Evolutionary conservation across 53 echinoderm and acorn worm species (phyloP), one percentile per base, ranked within the genome.

Genomic region (Echinarachnius parma): DNA sequence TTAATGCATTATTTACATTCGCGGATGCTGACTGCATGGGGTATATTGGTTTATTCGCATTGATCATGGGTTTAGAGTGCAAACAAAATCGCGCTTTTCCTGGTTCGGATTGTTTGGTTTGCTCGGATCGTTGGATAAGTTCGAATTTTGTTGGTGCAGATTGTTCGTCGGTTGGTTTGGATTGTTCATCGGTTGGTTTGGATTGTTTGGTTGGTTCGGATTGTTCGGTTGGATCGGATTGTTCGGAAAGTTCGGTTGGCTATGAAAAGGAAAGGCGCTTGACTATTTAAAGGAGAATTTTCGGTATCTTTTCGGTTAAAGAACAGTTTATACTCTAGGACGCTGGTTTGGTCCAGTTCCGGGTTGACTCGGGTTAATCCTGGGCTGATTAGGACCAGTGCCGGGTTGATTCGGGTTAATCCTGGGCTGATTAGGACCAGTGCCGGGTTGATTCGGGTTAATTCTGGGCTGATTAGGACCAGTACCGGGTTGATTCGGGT

Each of bases 51-150:
- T n/a, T n/a, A n/a, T n/a, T n/a, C n/a, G n/a, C n/a, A n/a, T n/a
- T n/a, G n/a, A n/a, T n/a, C n/a, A n/a, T n/a, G n/a, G n/a, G n/a
- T n/a, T n/a, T n/a, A n/a, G n/a, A n/a, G n/a, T n/a, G n/a, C n/a
- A n/a, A n/a, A n/a, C n/a, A n/a, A n/a, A n/a, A n/a, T n/a, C n/a
- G n/a, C n/a, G n/a, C n/a, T n/a, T n/a, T n/a, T n/a, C n/a, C n/a
- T n/a, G 9, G 9, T 63, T 63, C 28, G 66, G 66, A 7, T 63
- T 23, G 26, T 63, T 63, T 19, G 63, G 63, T 23, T 20, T 34
- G 42, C 24, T 37, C 3, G 62, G 62, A 1, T 7, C 24, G 39
- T 39, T 39, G 0, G 62, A n/a, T n/a, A n/a, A n/a, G n/a, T n/a
- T n/a, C n/a, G n/a, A n/a, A n/a, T n/a, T n/a, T n/a, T n/a, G n/a